Conservation (phyloP, 2,797 vertebrate genomes). For the Anomalospiza imberbis region DNA sequence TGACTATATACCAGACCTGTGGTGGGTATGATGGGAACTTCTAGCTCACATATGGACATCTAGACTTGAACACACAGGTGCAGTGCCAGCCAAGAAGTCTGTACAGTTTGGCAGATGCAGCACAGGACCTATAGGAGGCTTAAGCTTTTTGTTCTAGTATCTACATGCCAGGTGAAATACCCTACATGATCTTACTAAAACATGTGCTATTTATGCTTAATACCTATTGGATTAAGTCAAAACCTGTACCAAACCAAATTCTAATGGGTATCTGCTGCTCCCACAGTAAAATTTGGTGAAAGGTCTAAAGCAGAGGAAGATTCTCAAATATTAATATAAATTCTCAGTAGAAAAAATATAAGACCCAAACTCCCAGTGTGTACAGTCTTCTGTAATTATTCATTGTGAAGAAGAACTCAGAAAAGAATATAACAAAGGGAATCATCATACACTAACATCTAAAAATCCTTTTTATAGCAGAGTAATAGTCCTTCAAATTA, state of each 20-base stretch:
- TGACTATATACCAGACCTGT: not conserved
- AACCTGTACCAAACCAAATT: not conserved
- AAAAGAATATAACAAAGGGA: not conserved
- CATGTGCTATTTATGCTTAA: not conserved
- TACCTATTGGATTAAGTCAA: not conserved
- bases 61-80: not conserved
- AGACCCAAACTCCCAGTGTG: accelerated
- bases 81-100: not conserved
- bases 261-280: not conserved
- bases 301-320: not conserved
- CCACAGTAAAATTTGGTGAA: not conserved
- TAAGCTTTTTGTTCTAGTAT: not conserved
- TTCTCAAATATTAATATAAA: not conserved
- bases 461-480: not conserved
- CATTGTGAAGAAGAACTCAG: not conserved
- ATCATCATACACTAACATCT: not conserved
- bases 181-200: not conserved
- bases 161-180: not conserved
- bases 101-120: not conserved
- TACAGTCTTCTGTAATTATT: not conserved
- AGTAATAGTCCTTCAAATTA: not conserved
- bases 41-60: not conserved
- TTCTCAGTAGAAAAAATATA: not conserved
- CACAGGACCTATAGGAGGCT: not conserved
- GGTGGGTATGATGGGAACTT: not conserved